Conservation (phyloP, 2,888 invertebrate genomes). For the Archaeoteleia sp. region DNA sequence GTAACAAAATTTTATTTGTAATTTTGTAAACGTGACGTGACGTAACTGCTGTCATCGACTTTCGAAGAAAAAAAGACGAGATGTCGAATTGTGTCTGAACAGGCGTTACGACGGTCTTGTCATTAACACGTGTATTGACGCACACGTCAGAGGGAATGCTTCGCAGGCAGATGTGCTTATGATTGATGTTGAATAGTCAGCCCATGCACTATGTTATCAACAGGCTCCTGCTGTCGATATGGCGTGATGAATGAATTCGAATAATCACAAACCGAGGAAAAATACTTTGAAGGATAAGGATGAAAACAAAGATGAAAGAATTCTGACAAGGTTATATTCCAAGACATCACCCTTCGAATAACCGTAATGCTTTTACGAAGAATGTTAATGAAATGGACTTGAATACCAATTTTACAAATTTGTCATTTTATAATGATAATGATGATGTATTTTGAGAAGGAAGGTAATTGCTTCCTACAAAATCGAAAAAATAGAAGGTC, state of each 20-base stretch:
- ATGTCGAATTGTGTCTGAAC: conserved; percentile 26
- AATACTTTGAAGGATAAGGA: conserved; percentile 36
- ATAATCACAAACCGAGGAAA: conserved; percentile 46
- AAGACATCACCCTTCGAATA: no score
- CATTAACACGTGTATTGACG: conserved; percentile 37
- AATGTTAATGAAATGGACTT: no score
- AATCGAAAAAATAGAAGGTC: no score
- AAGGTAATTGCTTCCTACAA: no score
- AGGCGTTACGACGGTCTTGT: conserved; percentile 26
- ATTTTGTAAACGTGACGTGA: not conserved
- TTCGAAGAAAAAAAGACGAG: conserved; percentile 3
- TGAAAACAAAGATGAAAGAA: conserved; percentile 33
- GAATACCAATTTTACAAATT: no score
- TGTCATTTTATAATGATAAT: no score
- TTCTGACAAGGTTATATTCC: conserved; percentile 35
- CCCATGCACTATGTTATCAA: conserved; percentile 40
- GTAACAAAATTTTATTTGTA: not conserved
- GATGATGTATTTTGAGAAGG: no score
- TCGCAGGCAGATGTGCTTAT: conserved; percentile 35
- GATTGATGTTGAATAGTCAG: conserved; percentile 51
- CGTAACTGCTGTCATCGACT: conserved; percentile 1
- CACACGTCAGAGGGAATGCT: conserved; percentile 31
- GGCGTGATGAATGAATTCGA: conserved; percentile 61
- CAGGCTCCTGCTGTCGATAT: conserved; percentile 49
- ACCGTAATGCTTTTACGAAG: no score